Evolutionary conservation across 2,797 vertebrate species (phyloP).

Genomic region (Hybognathus amarus): DNA sequence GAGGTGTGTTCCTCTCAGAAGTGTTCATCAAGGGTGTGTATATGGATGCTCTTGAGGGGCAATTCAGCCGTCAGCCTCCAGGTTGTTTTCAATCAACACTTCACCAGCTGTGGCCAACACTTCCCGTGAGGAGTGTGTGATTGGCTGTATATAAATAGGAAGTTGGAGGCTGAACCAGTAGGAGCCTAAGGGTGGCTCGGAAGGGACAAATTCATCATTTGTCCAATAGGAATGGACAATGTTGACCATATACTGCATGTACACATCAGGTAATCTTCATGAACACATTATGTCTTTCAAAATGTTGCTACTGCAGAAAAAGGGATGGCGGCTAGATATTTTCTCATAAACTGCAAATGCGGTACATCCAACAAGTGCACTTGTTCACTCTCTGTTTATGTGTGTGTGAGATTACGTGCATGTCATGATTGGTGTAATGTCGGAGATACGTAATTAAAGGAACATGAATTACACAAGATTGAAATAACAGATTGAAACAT

Average conservation of each 20-base stretch:
- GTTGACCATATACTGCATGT: constrained; percentile 45
- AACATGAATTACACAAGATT: constrained; percentile 37
- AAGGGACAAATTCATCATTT: constrained; percentile 31
- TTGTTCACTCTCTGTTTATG: neutral
- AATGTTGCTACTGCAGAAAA: neutral
- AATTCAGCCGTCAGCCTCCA: constrained; percentile 70
- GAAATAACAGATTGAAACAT: constrained; percentile 30
- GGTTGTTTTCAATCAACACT: constrained; percentile 83
- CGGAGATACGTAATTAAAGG: constrained; percentile 19
- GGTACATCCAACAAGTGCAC: constrained; percentile 13
- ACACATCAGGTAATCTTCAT: constrained; percentile 60
- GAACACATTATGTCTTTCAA: neutral
- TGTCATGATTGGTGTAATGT: constrained; percentile 29
- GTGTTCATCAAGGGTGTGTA: constrained; percentile 51
- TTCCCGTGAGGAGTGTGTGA: constrained; percentile 69
- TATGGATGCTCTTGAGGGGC: constrained; percentile 51
- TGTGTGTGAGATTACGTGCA: constrained; percentile 12
- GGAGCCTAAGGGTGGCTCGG: constrained; percentile 30
- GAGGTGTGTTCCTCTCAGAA: constrained; percentile 37
- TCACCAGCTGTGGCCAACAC: constrained; percentile 80
- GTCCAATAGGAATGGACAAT: constrained; percentile 40
- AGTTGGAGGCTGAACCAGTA: constrained; percentile 44
- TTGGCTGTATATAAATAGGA: constrained; percentile 60
- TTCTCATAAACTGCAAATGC: neutral
- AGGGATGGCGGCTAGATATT: neutral